Evolutionary conservation across 2,113 vertebrate genomes (phyloP).

Genomic region (Murina feae): DNA sequence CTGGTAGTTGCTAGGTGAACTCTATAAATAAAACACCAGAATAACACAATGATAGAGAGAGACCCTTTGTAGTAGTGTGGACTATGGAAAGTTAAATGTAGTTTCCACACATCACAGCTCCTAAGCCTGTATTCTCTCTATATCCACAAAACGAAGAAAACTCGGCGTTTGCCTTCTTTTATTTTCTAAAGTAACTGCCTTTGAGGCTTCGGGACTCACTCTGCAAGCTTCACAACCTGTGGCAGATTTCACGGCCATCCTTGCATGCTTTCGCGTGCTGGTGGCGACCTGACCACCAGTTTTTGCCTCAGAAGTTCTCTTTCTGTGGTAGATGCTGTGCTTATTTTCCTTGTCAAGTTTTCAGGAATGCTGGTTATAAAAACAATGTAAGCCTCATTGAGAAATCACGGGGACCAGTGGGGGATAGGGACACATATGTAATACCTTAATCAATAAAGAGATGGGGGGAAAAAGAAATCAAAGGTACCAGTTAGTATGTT

Average conservation of each 20-base stretch:
- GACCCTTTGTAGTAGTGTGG: no score
- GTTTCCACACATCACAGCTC: background rate
- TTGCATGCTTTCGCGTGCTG: background rate
- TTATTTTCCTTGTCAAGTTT: background rate
- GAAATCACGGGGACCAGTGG: no score
- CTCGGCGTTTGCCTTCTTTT: background rate
- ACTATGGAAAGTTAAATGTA: background rate
- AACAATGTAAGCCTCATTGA: background rate
- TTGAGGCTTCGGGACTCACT: background rate
- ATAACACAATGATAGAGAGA: background rate
- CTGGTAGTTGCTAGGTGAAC: background rate
- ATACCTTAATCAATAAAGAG: no score
- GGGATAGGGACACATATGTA: no score
- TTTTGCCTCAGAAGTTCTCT: conserved; percentile 35
- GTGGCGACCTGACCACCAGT: background rate
- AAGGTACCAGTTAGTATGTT: background rate
- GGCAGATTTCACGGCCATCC: background rate
- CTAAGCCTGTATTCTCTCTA: background rate
- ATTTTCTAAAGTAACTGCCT: background rate
- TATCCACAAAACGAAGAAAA: background rate
- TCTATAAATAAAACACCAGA: background rate
- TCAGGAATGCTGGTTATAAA: background rate
- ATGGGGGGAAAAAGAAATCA: background rate
- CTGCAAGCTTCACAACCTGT: background rate
- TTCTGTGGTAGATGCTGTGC: background rate